Base-by-base conservation (phyloP, 2,888 invertebrate genomes). In the Apamea crenata region DNA sequence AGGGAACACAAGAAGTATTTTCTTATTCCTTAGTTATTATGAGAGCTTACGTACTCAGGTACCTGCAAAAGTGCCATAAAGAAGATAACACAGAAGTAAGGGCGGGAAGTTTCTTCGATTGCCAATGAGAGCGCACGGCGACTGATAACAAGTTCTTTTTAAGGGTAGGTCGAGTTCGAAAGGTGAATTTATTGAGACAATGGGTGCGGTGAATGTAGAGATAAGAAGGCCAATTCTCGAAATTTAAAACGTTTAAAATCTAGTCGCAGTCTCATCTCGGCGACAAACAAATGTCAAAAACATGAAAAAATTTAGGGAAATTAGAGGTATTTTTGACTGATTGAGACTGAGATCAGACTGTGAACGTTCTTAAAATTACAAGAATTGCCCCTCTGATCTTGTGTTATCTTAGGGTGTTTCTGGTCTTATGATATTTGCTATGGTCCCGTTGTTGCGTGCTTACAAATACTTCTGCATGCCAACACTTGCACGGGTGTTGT, bases 141-240 rank as follows among this genome's bases (percentile, higher is more conserved):
- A 65, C 85, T 85, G 91, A 91, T 91, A 91, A 90, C 85, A 90
- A 87, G 82, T 85, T 80, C 81, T 70, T 82, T 87, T 90, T 88
- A 91, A 86, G 86, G 81, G 76, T 7, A 80, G n/a, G 81, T 80
- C 53, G 10, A 16, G 36, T 65, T 66, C 29, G 47, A 47, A 4
- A 6, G n/a, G 36, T 18, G 66, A 61, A 18, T 50, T 84, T 84
- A 50, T 66, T 53, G 25, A n/a, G 3, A n/a, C 29, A 72, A 50
- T 50, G 14, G 47, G n/a, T 50, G 21, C 21, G 14, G 53, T 25
- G 47, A 47, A 44, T 74, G n/a, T 53, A 10, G 1, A 16, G 71
- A 32, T 69, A 44, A 16, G 25, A 36, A 36, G 36, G 36, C 5
- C 5, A 36, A 36, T 36, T 36, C 5, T 36, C 36, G 5, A 5